Conservation (phyloP, 1,140 invertebrate species). For the Aphelenchoides besseyi region DNA sequence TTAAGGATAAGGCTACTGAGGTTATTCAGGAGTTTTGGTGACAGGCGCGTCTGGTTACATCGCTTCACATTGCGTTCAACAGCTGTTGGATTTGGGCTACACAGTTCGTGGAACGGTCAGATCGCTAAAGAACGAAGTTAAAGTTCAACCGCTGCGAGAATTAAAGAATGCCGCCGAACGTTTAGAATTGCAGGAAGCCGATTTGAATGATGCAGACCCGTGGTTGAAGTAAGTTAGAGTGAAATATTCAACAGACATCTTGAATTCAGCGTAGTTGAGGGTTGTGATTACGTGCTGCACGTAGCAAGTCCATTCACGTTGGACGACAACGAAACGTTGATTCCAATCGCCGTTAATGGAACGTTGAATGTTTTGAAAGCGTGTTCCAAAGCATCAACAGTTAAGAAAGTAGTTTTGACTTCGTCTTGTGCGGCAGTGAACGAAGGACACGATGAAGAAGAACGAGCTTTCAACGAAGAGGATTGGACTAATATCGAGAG, state of each 20-base stretch:
- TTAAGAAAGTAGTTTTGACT: constrained; percentile 69
- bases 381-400: constrained; percentile 63
- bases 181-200: constrained; percentile 66
- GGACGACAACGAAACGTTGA: constrained; percentile 64
- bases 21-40: constrained; percentile 64
- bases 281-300: constrained; percentile 67
- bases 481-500: constrained; percentile 66
- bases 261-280: constrained; percentile 66
- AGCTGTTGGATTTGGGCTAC: constrained; percentile 66
- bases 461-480: constrained; percentile 65
- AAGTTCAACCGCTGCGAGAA: constrained; percentile 62
- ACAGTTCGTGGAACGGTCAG: constrained; percentile 67
- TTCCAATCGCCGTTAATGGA: constrained; percentile 68
- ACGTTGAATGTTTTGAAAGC: constrained; percentile 68
- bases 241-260: constrained; percentile 31
- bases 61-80: constrained; percentile 67
- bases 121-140: constrained; percentile 65
- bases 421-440: constrained; percentile 67
- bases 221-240: constrained; percentile 62
- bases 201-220: constrained; percentile 62
- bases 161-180: constrained; percentile 63
- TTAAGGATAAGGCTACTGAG: too few species aligned
- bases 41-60: constrained; percentile 69
- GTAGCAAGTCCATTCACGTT: constrained; percentile 68
- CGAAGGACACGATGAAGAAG: constrained; percentile 62